phyloP scores from a whole-genome alignment of 2,113 vertebrate genomes.

The Pelobates fuscus region DNA sequence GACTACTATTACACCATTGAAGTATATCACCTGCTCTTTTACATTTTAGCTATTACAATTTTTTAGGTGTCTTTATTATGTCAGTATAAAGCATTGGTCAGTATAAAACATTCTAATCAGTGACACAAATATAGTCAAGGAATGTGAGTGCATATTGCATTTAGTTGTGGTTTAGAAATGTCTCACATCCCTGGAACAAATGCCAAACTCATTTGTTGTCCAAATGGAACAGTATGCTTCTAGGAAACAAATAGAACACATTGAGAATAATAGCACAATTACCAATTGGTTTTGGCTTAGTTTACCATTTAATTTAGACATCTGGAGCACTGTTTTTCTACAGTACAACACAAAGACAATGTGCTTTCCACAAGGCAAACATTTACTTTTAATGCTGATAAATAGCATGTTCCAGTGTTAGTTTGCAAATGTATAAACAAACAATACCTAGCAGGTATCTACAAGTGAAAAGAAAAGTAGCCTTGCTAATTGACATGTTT shows the following conservation, averaged over 20 bases:
- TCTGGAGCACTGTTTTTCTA: slow-evolving; percentile 18
- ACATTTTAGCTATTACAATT: too few species aligned
- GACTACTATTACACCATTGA: too few species aligned
- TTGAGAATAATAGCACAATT: slow-evolving; percentile 7
- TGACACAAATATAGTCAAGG: neutral
- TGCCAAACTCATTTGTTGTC: neutral
- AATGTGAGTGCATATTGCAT: neutral
- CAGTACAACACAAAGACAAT: slow-evolving; percentile 13
- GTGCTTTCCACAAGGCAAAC: slow-evolving; percentile 14
- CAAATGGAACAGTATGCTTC: slow-evolving; percentile 10
- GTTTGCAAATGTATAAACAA: neutral
- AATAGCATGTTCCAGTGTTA: slow-evolving; percentile 13
- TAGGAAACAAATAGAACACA: slow-evolving; percentile 21
- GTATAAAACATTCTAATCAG: neutral
- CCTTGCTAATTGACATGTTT: slow-evolving; percentile 23
- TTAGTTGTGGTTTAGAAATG: slow-evolving; percentile 1
- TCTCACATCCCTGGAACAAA: neutral
- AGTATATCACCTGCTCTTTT: too few species aligned
- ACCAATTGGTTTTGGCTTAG: slow-evolving; percentile 34
- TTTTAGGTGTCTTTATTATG: too few species aligned
- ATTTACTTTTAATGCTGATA: slow-evolving; percentile 15
- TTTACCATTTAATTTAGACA: slow-evolving; percentile 29
- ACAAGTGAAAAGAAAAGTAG: neutral
- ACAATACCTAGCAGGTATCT: slow-evolving; percentile 1
- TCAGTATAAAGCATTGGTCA: too few species aligned